Conservation (phyloP, 2,888 invertebrate species). For the Xanthostigma xanthostigma region DNA sequence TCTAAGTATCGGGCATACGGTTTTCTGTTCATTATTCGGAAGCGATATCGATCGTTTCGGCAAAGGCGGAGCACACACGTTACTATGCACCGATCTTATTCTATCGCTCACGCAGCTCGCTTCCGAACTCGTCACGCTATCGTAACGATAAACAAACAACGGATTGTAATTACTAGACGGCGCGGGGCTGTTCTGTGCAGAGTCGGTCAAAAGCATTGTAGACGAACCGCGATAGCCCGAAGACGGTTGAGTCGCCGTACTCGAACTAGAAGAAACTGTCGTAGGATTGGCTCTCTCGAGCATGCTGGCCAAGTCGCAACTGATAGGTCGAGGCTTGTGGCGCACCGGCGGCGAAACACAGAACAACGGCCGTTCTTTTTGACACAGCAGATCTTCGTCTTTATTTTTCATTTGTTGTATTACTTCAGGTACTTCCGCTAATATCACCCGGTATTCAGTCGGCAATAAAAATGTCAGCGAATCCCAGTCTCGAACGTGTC, state of each 20-base stretch:
- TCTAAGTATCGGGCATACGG: constrained; percentile 25
- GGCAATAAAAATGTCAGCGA: constrained; percentile 80
- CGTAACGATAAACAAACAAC: constrained; percentile 69
- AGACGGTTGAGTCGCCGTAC: constrained; percentile 65
- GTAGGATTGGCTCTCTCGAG: constrained; percentile 36
- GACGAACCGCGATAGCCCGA: constrained; percentile 79
- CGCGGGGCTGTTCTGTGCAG: constrained; percentile 51
- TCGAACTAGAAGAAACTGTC: constrained; percentile 48
- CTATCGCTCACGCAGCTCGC: constrained; percentile 45
- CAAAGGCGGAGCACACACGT: constrained; percentile 34
- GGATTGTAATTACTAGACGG: constrained; percentile 47
- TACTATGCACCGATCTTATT: constrained; percentile 28
- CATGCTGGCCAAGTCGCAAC: constrained; percentile 40
- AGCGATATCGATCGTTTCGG: constrained; percentile 55
- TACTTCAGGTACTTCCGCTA: constrained; percentile 68
- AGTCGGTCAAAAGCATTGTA: constrained; percentile 62
- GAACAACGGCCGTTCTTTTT: constrained; percentile 36
- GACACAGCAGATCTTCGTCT: constrained; percentile 25
- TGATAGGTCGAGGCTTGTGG: constrained; percentile 38
- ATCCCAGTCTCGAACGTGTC: constrained; percentile 86
- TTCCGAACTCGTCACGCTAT: constrained; percentile 58
- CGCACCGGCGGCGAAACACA: constrained; percentile 36
- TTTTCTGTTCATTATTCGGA: constrained; percentile 33
- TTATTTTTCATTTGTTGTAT: constrained; percentile 45
- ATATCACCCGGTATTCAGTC: constrained; percentile 61